Percentiles rank a stretch among this genome's conserved stretches.
Conservation (phyloP, 2,113 vertebrate species). For the Raja brachyura region DNA sequence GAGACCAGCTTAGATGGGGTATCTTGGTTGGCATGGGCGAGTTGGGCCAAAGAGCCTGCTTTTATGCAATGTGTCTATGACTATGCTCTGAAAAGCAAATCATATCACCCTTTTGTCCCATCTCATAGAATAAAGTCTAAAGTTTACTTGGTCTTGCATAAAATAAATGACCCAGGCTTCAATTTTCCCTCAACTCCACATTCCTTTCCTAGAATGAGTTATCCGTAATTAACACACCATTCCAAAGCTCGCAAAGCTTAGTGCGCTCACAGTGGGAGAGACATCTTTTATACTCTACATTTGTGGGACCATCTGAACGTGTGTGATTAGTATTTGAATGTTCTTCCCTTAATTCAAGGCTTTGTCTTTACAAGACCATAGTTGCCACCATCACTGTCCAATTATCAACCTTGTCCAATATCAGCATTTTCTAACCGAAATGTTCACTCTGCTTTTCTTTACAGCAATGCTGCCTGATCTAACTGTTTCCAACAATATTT, state of each 20-base stretch:
- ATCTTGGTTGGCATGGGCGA: too few species aligned
- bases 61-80: not conserved
- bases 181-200: not conserved
- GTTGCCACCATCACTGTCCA: not conserved
- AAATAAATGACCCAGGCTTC: not conserved
- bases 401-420: not conserved
- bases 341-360: not conserved
- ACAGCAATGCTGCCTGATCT: too few species aligned
- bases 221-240: not conserved
- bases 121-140: not conserved
- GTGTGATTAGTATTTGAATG: not conserved
- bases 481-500: too few species aligned
- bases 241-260: not conserved
- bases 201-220: not conserved
- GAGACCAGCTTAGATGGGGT: too few species aligned
- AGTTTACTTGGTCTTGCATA: not conserved
- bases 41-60: too few species aligned
- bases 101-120: not conserved
- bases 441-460: too few species aligned
- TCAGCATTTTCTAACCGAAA: not conserved
- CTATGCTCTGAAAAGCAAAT: not conserved
- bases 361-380: not conserved
- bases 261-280: not conserved
- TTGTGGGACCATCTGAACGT: not conserved
- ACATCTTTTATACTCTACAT: not conserved